Conservation (phyloP, 2,113 vertebrate species). For the Circaetus gallicus region DNA sequence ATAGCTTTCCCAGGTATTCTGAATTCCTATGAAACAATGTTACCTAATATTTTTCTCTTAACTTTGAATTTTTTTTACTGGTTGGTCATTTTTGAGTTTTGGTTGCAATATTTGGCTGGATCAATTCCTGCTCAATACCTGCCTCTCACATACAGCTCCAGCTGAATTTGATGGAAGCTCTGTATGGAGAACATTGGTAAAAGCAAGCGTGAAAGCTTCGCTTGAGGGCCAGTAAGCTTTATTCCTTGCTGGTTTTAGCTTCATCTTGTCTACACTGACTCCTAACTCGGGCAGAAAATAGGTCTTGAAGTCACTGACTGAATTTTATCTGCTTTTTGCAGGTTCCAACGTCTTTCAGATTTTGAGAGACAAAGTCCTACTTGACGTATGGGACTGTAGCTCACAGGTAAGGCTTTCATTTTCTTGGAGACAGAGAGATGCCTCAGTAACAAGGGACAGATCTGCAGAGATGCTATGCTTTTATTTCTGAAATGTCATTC, state of each 20-base stretch:
- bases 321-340: neutral
- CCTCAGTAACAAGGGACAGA: neutral
- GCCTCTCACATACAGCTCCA: neutral
- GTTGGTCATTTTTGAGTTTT: neutral
- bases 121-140: neutral
- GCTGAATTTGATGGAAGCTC: neutral
- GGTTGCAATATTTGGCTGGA: neutral
- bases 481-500: slow-evolving; percentile 40
- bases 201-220: neutral
- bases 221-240: neutral
- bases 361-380: neutral
- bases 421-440: neutral
- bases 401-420: neutral
- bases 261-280: neutral
- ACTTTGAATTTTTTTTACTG: neutral
- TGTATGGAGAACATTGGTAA: neutral
- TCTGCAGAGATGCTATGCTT: neutral
- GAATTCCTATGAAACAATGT: neutral
- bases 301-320: neutral
- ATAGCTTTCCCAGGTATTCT: neutral
- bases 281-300: neutral
- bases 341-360: neutral
- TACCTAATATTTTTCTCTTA: neutral
- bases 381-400: neutral
- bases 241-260: neutral